Conservation (phyloP, 1,140 invertebrate species). For the Papilio machaon region DNA sequence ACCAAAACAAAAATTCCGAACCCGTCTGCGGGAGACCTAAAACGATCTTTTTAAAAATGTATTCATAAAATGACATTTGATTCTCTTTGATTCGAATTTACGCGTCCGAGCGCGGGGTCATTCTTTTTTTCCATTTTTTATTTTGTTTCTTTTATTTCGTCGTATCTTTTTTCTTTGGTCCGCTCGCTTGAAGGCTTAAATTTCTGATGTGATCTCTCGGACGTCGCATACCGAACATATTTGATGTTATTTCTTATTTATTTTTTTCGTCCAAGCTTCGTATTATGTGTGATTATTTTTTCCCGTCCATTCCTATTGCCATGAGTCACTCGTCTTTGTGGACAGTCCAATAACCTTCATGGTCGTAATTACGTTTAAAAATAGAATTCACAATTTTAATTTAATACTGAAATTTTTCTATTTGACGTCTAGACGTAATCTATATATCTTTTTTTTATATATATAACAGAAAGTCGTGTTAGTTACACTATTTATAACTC, state of each 20-base stretch:
- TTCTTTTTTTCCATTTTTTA: slow-evolving; percentile 47
- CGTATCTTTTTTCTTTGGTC: slow-evolving; percentile 54
- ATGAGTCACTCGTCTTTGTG: not conserved
- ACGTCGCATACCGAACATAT: slow-evolving; percentile 78
- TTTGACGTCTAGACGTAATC: too few species aligned
- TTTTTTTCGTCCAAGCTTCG: slow-evolving; percentile 61
- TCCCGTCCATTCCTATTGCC: slow-evolving; percentile 39
- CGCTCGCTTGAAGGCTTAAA: slow-evolving; percentile 72
- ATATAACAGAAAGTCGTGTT: too few species aligned
- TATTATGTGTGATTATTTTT: slow-evolving; percentile 60
- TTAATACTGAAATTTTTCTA: too few species aligned
- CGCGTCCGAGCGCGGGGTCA: slow-evolving; percentile 67
- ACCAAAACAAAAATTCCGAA: slow-evolving; percentile 14
- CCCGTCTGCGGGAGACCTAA: slow-evolving; percentile 35
- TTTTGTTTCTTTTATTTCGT: slow-evolving; percentile 54
- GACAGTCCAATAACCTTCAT: not conserved
- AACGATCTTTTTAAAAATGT: slow-evolving; percentile 42
- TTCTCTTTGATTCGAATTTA: slow-evolving; percentile 76
- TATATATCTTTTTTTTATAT: too few species aligned
- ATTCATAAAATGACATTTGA: slow-evolving; percentile 73
- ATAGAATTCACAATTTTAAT: not conserved
- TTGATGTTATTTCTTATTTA: slow-evolving; percentile 70
- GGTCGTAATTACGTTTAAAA: not conserved
- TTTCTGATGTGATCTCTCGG: slow-evolving; percentile 77
- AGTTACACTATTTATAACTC: too few species aligned